Base-by-base conservation (phyloP, 2,888 invertebrate species). In the Philereme transversata region DNA sequence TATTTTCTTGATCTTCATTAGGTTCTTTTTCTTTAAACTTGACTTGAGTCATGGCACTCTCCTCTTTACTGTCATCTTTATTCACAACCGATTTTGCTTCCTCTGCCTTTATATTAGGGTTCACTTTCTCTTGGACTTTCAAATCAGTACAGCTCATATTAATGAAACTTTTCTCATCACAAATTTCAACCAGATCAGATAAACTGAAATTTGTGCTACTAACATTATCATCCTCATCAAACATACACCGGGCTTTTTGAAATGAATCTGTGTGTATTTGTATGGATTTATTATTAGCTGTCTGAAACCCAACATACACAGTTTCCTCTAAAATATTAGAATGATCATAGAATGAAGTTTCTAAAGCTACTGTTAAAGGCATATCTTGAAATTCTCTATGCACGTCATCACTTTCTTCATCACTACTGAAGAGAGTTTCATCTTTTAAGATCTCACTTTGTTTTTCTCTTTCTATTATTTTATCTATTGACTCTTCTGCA, bases 301-400 rank as follows among this genome's bases (percentile, higher is more conserved):
- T 90, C 70, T 88, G 90, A 64, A 91, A 91, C 0, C 87, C 88
- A 7, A 90, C 88, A 82, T 78, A 88, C 77, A 90, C 82, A 22
- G 83, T 84, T 72, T 83, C 81, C 36, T 88, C 83, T 47, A 88
- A 65, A 51, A 82, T 71, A 62, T 78, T 70, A 48, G 78, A 66
- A 56, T 80, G 64, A 8, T 84, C 72, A 62, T 81, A 77, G 66
- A 82, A 83, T 4, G 84, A 85, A 2, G 82, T 84, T 71, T 86
- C 81, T 67, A 89, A 73, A 2, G 81, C 82, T 75, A 84, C 85
- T 6, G 90, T 89, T 6, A 86, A 72, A n/a, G 88, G 87, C 43
- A 88, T 65, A 45, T 87, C 82, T 68, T 80, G 70, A 5, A 72
- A 63, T 52, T 77, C 68, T 69, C 76, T 78, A 34, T 79, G 70